Evolutionary conservation across 2,113 vertebrate genomes (phyloP).

Genomic region (Zosterops hypoxanthus): DNA sequence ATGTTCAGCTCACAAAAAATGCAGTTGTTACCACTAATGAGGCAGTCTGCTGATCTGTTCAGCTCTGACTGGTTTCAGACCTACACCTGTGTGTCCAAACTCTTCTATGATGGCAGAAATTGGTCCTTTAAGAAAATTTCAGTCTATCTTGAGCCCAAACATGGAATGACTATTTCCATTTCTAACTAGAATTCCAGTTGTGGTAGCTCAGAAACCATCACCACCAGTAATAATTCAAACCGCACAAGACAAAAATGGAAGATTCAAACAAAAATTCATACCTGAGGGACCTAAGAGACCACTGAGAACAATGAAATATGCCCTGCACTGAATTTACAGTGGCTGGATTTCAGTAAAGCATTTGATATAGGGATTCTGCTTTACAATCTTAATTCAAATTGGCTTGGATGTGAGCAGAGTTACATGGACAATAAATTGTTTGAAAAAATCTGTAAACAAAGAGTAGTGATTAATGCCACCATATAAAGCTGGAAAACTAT

Average conservation of each 20-base stretch:
- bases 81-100: not conserved
- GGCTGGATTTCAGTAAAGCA: not conserved
- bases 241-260: not conserved
- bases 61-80: not conserved
- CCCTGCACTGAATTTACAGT: not conserved
- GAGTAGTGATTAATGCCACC: not conserved
- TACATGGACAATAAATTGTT: not conserved
- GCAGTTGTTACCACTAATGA: not conserved
- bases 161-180: not conserved
- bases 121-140: not conserved
- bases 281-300: not conserved
- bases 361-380: not conserved
- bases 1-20: not conserved
- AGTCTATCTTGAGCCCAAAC: not conserved
- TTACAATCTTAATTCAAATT: conserved; percentile 11
- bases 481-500: not conserved
- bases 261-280: not conserved
- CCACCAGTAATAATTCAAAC: not conserved
- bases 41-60: not conserved
- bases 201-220: not conserved
- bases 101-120: not conserved
- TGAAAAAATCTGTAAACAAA: conserved; percentile 10
- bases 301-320: not conserved
- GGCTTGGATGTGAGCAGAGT: not conserved
- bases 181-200: not conserved